A percentile compares a stretch with the other conserved stretches of the same genome.
Conservation (phyloP, 2,888 invertebrate genomes). For the Pomacea canaliculata region DNA sequence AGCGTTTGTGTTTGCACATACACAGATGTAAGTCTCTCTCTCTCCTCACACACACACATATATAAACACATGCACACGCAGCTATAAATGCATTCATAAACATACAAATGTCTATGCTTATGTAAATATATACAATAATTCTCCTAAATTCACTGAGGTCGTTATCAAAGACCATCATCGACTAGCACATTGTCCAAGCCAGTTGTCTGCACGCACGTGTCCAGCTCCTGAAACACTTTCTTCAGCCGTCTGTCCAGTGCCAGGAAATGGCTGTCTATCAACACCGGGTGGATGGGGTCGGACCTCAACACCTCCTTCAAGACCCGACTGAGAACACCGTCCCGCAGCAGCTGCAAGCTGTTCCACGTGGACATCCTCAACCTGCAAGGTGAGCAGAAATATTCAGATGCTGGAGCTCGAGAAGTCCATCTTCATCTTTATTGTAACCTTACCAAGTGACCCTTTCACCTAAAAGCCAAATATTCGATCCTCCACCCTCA, state of each 20-base stretch:
- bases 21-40: too few species aligned
- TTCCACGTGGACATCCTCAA: constrained; percentile 58
- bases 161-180: constrained; percentile 6
- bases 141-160: too few species aligned
- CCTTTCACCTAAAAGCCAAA: too few species aligned
- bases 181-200: constrained; percentile 38
- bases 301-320: constrained; percentile 45
- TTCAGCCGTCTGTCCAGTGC: constrained; percentile 63
- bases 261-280: constrained; percentile 53
- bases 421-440: too few species aligned
- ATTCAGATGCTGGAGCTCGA: too few species aligned
- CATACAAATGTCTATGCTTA: too few species aligned
- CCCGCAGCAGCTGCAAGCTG: constrained; percentile 50
- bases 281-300: constrained; percentile 65
- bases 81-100: too few species aligned
- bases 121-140: too few species aligned
- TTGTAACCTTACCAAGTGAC: too few species aligned
- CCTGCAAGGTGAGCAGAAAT: constrained; percentile 37
- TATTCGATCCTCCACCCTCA: too few species aligned
- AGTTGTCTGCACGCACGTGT: constrained; percentile 46
- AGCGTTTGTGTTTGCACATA: too few species aligned
- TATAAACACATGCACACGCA: too few species aligned
- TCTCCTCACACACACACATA: constrained; percentile 6
- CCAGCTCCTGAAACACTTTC: constrained; percentile 45
- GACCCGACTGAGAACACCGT: constrained; percentile 58